Evolutionary conservation across 2,797 vertebrate species (phyloP), one percentile per base, ranked within the genome.

Genomic region (Rhinogobio ventralis): DNA sequence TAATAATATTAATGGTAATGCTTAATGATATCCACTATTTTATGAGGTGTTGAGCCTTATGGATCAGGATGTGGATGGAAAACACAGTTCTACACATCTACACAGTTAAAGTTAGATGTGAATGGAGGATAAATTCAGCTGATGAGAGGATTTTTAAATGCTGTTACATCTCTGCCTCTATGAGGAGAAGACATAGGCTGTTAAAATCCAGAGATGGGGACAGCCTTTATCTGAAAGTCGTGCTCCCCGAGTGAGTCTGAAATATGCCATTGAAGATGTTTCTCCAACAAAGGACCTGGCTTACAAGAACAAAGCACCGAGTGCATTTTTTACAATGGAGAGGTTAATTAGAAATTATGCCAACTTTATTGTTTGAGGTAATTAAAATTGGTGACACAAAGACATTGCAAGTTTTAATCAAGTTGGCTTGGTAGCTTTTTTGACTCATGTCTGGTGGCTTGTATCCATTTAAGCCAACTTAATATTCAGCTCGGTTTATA

Each of bases 341-440:
- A 85, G 78, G 86, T 87, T 89, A 89, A 89, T 90, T 90, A 87
- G 73, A 85, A 89, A 89, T 79, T 46, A 84, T 84, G 60, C 79
- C 57, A 84, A 81, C 71, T 86, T 89, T 83, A 87, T 86, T 89
- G 87, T 88, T 76, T 69, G 87, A 74, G 76, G 82, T 90, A 88
- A 90, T 88, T 90, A 86, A 87, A 86, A 86, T n/a, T 71, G 82
- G 67, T 68, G 82, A 71, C 72, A 85, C 82, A 89, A 87, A 83
- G 87, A 87, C 82, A 69, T 80, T 60, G 30, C 51, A 39, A 72
- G 74, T 77, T 87, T 79, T 86, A 87, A 87, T 82, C 79, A 60
- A 33, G 66, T 66, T 77, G 72, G 45, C 60, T 45, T 8, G 2
- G 36, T 28, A 62, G 53, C 53, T 66, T 74, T 67, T 64, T 45